Percentiles rank a stretch among this genome's conserved stretches.
These are phyloP conservation scores for Drosophila kikkawai DNA, from an alignment of 1,140 invertebrate genomes.

Conservation along the genomic window DNA sequence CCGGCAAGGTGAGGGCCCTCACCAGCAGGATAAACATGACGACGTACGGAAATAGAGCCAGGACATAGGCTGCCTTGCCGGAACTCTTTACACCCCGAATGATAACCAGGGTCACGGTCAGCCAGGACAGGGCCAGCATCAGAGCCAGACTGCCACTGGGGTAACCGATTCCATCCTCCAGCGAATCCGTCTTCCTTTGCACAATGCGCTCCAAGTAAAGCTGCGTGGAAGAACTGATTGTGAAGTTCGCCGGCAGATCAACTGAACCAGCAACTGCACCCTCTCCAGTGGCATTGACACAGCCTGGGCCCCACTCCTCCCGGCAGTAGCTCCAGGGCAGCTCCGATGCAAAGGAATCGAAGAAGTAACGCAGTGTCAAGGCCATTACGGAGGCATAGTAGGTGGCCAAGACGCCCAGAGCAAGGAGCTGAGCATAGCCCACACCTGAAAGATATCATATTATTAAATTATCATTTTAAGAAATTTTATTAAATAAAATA, in stretches of 20 bases:
- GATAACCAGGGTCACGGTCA: conserved; percentile 89
- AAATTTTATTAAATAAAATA: not conserved
- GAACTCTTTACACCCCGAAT: conserved; percentile 92
- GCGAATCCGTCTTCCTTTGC: conserved; percentile 88
- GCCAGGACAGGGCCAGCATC: conserved; percentile 87
- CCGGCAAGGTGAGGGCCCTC: conserved; percentile 90
- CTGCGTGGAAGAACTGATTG: conserved; percentile 39
- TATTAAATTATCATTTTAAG: not conserved
- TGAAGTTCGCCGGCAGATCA: not conserved
- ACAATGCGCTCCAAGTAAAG: conserved; percentile 87
- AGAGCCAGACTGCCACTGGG: conserved; percentile 91
- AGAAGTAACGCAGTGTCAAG: conserved; percentile 90
- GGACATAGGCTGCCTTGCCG: conserved; percentile 93
- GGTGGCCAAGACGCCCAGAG: conserved; percentile 88
- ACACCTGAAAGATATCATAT: conserved; percentile 86
- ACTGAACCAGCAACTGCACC: not conserved
- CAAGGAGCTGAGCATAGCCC: conserved; percentile 91
- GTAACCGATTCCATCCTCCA: conserved; percentile 90
- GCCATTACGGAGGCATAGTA: conserved; percentile 93
- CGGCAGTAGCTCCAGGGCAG: conserved; percentile 89
- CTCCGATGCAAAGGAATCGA: conserved; percentile 87
- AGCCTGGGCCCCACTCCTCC: conserved; percentile 86
- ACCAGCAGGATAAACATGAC: conserved; percentile 91
- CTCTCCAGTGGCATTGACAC: conserved; percentile 40
- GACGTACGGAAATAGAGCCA: conserved; percentile 94